These are phyloP conservation scores for Sphinx pinastri DNA, from an alignment of 2,888 invertebrate species.

Conservation along the genomic window DNA sequence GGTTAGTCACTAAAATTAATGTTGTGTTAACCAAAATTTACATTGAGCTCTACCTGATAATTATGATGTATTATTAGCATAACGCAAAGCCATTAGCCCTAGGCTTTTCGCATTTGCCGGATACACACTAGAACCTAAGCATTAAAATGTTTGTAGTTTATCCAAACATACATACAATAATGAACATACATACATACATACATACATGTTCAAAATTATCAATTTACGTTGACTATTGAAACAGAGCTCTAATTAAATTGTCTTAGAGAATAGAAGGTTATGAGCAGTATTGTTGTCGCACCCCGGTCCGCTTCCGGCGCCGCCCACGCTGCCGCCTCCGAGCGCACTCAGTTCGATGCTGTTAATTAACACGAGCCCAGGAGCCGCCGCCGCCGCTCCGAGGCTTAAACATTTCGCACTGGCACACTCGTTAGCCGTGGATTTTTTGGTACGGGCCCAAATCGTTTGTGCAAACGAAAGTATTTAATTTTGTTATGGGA, in stretches of 20 bases:
- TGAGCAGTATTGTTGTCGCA: neutral
- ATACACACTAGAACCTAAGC: no score
- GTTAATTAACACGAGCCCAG: constrained; percentile 11
- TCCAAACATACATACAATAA: neutral
- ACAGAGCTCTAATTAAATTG: neutral
- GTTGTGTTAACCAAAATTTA: neutral
- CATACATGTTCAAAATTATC: neutral
- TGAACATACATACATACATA: no score
- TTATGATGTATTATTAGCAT: neutral
- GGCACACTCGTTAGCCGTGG: constrained; percentile 20
- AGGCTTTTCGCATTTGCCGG: neutral
- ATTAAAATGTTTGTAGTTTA: neutral
- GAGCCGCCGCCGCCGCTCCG: constrained; percentile 2
- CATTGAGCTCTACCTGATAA: neutral
- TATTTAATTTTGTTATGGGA: constrained; percentile 13
- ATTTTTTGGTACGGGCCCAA: constrained; percentile 19
- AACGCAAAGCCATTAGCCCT: neutral
- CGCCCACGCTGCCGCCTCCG: neutral
- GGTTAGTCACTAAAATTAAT: neutral
- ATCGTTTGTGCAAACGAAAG: constrained; percentile 23
- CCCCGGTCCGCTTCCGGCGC: neutral
- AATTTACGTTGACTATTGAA: neutral
- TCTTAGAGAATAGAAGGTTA: neutral
- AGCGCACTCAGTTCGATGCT: neutral
- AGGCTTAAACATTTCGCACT: constrained; percentile 9